A percentile compares a stretch with the other conserved stretches of the same genome.
phyloP scores from a whole-genome alignment of 2,888 invertebrate genomes.

The Drosophila parthenogenetica region DNA sequence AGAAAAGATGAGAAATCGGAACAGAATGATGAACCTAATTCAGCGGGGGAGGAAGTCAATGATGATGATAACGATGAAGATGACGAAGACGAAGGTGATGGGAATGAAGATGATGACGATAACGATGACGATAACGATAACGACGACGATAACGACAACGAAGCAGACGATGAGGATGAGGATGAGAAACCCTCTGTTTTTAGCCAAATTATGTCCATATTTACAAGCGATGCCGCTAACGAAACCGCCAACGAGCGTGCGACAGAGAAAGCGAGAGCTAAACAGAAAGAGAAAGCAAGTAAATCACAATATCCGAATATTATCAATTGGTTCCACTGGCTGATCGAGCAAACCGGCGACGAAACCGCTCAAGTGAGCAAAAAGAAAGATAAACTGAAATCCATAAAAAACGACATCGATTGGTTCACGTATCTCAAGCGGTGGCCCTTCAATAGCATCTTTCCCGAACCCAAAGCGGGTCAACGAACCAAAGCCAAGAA shows the following conservation, averaged over 20 bases:
- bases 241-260: slow-evolving; percentile 10
- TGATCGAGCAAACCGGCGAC: slow-evolving; percentile 51
- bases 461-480: slow-evolving; percentile 60
- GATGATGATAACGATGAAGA: slow-evolving; percentile 45
- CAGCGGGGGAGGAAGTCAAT: slow-evolving; percentile 7
- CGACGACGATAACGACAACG: slow-evolving; percentile 29
- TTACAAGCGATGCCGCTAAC: slow-evolving; percentile 21
- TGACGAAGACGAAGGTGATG: not conserved
- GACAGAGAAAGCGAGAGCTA: not conserved
- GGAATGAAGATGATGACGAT: not conserved
- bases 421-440: slow-evolving; percentile 82
- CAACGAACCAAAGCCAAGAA: not conserved
- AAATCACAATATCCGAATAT: slow-evolving; percentile 65
- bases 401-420: slow-evolving; percentile 48
- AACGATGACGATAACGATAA: slow-evolving; percentile 1
- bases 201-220: slow-evolving; percentile 50
- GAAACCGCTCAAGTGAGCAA: slow-evolving; percentile 39
- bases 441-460: slow-evolving; percentile 83
- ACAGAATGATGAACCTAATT: slow-evolving; percentile 6
- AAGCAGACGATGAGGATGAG: slow-evolving; percentile 51
- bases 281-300: slow-evolving; percentile 28
- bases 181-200: slow-evolving; percentile 59
- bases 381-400: slow-evolving; percentile 34
- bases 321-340: slow-evolving; percentile 81
- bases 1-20: not conserved